Evolutionary conservation across 2,797 vertebrate genomes (phyloP), one percentile per base, ranked within the genome.

Genomic region (Rhynchonycteris naso): DNA sequence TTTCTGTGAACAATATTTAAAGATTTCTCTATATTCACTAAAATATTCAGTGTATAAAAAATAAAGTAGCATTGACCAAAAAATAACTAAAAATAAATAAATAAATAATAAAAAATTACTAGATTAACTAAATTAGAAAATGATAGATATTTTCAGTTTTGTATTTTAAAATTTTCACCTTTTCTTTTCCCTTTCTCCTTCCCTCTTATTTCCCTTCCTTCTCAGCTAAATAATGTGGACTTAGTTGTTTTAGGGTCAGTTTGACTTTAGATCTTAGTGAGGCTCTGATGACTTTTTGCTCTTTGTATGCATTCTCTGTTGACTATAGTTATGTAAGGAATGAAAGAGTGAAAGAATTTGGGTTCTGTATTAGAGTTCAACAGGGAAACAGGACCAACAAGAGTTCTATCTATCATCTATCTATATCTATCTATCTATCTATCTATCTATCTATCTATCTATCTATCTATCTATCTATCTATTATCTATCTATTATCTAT

Each of bases 41-140:
- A 58, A 97, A 81, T 96, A 83, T 96, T 66, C 85, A 95, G 54
- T 94, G 61, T 76, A 47, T 89, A 22, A 96, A 98, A 98, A 98
- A 98, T 98, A 98, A 98, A 98, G 35, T 74, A 92, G 91, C 89
- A 96, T 85, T 83, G 69, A 83, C 33, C 54, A 30, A 71, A 43
- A 43, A 43, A 43, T 43, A 43, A 43, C n/a, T n/a, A n/a, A 43
- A 43, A 43, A 43, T 43, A 4, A 43, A n/a, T n/a, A 43, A 43
- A 43, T 43, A 43, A 43, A 43, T 43, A 43, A 43, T 43, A 43
- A 43, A 43, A 43, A 91, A 83, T 30, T 92, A 61, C 1, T 24
- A 80, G 33, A 61, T 14, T 76, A 82, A 69, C 5, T 78, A 61
- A 93, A 66, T 74, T 50, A 92, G 86, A 75, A 94, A 92, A 68